Evolutionary conservation across 2,888 invertebrate species (phyloP).

Genomic region (Idaea aversata): DNA sequence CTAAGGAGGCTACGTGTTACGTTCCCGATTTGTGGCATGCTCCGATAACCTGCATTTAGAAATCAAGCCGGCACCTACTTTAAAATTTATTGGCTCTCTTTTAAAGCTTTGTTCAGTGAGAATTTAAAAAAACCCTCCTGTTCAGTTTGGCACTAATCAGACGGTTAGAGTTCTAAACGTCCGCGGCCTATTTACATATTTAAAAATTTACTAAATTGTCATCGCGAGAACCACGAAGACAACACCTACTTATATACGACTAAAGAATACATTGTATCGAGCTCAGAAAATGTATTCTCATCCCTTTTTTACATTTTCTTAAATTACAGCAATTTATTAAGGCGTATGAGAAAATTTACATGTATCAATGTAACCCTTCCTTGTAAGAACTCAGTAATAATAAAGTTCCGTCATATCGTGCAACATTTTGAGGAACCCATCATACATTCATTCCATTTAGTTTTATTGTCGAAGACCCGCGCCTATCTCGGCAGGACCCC

Average conservation of each 20-base stretch:
- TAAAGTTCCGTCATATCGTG: conserved; percentile 67
- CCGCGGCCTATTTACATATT: conserved; percentile 33
- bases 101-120: conserved; percentile 54
- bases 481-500: conserved; percentile 72
- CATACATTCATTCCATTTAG: conserved; percentile 79
- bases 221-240: conserved; percentile 19
- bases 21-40: conserved; percentile 75
- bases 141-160: conserved; percentile 44
- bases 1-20: conserved; percentile 72
- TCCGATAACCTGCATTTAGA: conserved; percentile 79
- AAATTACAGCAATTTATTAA: conserved; percentile 50
- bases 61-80: conserved; percentile 71
- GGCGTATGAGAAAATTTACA: conserved; percentile 48
- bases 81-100: conserved; percentile 74
- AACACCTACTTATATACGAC: conserved; percentile 26
- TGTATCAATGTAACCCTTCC: conserved; percentile 60
- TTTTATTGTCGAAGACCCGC: conserved; percentile 78
- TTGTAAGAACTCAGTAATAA: conserved; percentile 57
- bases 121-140: conserved; percentile 51
- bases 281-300: conserved; percentile 29
- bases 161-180: conserved; percentile 51
- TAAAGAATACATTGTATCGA: conserved; percentile 37
- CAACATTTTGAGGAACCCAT: conserved; percentile 68
- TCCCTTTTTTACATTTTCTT: conserved; percentile 34
- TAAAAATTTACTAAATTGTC: conserved; percentile 27